Evolutionary conservation across 2,888 invertebrate genomes (phyloP).

Genomic region (Galeruca laticollis): DNA sequence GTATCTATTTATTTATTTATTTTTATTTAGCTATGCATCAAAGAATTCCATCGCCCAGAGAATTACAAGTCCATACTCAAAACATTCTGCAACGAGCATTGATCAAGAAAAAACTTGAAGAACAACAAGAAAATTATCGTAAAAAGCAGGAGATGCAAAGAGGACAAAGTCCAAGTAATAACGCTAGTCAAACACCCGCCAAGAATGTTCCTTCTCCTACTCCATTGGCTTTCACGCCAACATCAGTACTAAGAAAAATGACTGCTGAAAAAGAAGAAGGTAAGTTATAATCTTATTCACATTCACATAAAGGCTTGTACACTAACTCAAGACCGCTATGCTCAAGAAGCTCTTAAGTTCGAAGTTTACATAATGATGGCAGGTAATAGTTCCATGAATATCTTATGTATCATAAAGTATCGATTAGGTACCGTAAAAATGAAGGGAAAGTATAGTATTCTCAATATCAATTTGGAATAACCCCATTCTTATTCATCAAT

Average conservation of each 20-base stretch:
- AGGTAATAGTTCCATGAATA: no score
- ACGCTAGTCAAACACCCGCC: constrained; percentile 35
- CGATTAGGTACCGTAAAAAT: not conserved
- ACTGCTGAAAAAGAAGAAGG: constrained; percentile 88
- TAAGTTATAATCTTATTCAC: constrained; percentile 46
- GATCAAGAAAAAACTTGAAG: constrained; percentile 90
- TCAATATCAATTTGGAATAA: no score
- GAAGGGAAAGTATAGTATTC: no score
- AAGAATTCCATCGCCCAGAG: constrained; percentile 85
- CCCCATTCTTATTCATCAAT: no score
- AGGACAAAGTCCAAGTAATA: constrained; percentile 52
- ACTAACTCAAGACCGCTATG: no score
- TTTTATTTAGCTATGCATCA: constrained; percentile 72
- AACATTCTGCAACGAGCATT: constrained; percentile 88
- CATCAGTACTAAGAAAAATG: constrained; percentile 94
- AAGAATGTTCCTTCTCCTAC: constrained; percentile 73
- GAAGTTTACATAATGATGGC: no score
- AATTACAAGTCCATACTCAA: constrained; percentile 87
- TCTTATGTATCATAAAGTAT: not conserved
- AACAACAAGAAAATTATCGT: constrained; percentile 86
- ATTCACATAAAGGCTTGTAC: no score
- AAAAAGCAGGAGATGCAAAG: constrained; percentile 78
- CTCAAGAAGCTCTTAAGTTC: no score
- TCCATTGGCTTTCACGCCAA: constrained; percentile 91
- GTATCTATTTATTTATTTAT: not conserved